Evolutionary conservation across 2,888 invertebrate species (phyloP).

Genomic region (Archips crataeganus): DNA sequence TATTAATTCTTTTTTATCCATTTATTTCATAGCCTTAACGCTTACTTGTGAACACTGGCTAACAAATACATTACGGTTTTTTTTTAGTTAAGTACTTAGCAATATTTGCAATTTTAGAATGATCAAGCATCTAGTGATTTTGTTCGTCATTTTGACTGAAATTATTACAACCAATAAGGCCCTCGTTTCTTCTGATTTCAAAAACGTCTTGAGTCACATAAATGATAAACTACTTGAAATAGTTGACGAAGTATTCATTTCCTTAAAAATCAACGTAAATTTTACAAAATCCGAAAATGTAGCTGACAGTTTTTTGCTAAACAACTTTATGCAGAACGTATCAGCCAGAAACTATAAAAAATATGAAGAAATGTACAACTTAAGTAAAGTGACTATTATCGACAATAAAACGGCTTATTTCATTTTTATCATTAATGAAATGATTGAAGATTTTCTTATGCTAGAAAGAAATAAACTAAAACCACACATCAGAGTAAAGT

Average conservation of each 20-base stretch:
- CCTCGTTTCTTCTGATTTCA: neutral
- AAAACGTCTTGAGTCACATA: slow-evolving; percentile 49
- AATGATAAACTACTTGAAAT: slow-evolving; percentile 50
- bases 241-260: slow-evolving; percentile 53
- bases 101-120: neutral
- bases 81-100: neutral
- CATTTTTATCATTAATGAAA: slow-evolving; percentile 2
- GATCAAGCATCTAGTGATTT: neutral
- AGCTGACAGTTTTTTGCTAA: slow-evolving; percentile 51
- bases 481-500: neutral
- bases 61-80: neutral
- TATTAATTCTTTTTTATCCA: neutral
- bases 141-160: neutral
- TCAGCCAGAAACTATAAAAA: neutral
- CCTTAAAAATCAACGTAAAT: slow-evolving; percentile 48
- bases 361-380: neutral
- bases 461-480: neutral
- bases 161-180: neutral
- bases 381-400: neutral
- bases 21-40: neutral
- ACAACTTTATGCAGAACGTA: slow-evolving; percentile 40
- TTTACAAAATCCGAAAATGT: slow-evolving; percentile 48
- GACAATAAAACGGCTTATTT: slow-evolving; percentile 10
- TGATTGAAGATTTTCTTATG: neutral
- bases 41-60: neutral